These are phyloP conservation scores for Apteryx owenii DNA, from an alignment of 2,113 vertebrate species.

Conservation along the genomic window DNA sequence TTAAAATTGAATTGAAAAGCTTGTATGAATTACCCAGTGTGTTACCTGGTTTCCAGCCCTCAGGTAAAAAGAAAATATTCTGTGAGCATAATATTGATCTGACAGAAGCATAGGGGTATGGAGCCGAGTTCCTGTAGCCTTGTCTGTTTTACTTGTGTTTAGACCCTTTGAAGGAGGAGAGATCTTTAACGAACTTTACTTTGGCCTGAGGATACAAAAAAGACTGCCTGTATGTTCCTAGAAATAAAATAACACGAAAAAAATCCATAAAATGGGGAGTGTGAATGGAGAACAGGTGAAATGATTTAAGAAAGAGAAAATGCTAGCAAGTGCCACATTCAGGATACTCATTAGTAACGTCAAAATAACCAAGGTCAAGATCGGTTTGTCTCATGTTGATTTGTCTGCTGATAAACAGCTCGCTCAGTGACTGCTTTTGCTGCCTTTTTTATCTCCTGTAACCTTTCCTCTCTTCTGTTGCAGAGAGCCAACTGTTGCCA, in stretches of 20 bases:
- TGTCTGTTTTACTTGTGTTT: rapidly evolving
- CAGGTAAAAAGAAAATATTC: background rate
- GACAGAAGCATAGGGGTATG: background rate
- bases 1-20: background rate
- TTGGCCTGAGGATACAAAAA: background rate
- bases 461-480: constrained; percentile 3
- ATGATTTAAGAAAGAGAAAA: background rate
- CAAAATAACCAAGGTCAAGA: background rate
- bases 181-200: background rate
- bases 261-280: background rate
- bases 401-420: background rate
- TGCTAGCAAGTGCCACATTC: background rate
- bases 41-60: background rate
- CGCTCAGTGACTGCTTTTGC: background rate
- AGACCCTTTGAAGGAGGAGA: background rate
- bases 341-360: background rate
- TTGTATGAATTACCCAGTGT: background rate
- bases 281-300: background rate
- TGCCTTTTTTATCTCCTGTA: background rate
- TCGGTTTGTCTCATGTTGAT: background rate
- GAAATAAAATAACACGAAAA: background rate
- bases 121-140: background rate
- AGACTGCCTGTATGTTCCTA: background rate
- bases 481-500: constrained; percentile 93
- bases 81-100: background rate